Base-by-base conservation (phyloP, 2,888 invertebrate genomes). In the Microdon myrmicae region DNA sequence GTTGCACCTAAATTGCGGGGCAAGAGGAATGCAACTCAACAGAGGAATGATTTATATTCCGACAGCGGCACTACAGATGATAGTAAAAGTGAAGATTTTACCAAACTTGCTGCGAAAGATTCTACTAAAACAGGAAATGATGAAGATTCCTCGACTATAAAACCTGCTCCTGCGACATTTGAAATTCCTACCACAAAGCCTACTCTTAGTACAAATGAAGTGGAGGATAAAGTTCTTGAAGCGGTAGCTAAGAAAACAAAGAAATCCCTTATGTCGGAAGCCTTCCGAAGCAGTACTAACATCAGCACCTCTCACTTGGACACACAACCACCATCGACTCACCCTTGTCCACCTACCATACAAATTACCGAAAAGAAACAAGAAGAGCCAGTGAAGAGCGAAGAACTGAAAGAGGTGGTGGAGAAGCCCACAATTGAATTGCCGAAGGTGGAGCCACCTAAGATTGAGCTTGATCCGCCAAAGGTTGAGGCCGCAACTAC, bases 221-320 rank as follows among this genome's bases (percentile, higher is more conserved):
- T 68, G 61, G 68, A 76, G 64, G 71, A 69, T 58, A 75, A 80
- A 58, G 72, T 74, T 7, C 70, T 79, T 10, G 73, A 76, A 67
- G 75, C 76, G 1, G 75, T 74, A 19, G 75, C 79, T 1, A 77
- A 80, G 67, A 79, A 79, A 67, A 79, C 78, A 0, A 80, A 79
- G 54, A 77, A 81, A 38, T 75, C 75, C 2, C 58, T 78, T n/a
- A 73, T 74, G 22, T 72, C 76, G 2, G 75, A 74, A n/a, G 48
- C 67, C 4, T 48, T 70, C 28, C 64, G 67, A 3, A 41, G 32
- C 3, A 38, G 39, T 2, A 9, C 51, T 3, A 55, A 25, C 20
- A n/a, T n/a, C n/a, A n/a, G n/a, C n/a, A n/a, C n/a, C n/a, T n/a
- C n/a, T n/a, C n/a, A n/a, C n/a, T n/a, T n/a, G n/a, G n/a, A n/a